phyloP scores from a whole-genome alignment of 1,140 invertebrate species.

The Euborellia annulipes region DNA sequence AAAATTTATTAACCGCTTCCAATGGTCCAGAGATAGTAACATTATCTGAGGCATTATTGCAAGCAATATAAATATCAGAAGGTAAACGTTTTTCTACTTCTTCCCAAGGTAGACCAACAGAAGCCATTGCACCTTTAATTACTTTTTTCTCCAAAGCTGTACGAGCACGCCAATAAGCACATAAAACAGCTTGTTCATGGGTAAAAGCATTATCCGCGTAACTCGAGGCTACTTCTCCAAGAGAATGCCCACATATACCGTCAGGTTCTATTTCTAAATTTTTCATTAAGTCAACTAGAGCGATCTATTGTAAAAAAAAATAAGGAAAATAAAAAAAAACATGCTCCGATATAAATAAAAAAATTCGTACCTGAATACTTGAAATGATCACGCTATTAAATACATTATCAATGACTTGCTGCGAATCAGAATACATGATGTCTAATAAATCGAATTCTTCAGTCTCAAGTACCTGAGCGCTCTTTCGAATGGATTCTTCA shows the following conservation, averaged over 20 bases:
- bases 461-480: too few relatives aligned
- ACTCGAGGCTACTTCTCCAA: slow-evolving; percentile 43
- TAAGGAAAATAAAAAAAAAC: too few relatives aligned
- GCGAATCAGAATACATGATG: too few relatives aligned
- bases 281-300: slow-evolving; percentile 34
- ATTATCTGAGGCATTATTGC: slow-evolving; percentile 70
- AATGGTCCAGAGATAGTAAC: slow-evolving; percentile 74
- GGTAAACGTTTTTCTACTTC: slow-evolving; percentile 42
- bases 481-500: slow-evolving; percentile 3
- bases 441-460: too few relatives aligned
- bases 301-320: too few relatives aligned
- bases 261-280: slow-evolving; percentile 34
- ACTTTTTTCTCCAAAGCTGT: slow-evolving; percentile 36
- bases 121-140: slow-evolving; percentile 29
- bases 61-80: slow-evolving; percentile 57
- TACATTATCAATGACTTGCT: too few relatives aligned
- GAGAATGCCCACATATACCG: slow-evolving; percentile 49
- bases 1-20: slow-evolving; percentile 49
- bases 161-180: slow-evolving; percentile 41
- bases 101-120: slow-evolving; percentile 31
- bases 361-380: too few relatives aligned
- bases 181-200: slow-evolving; percentile 39
- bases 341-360: too few relatives aligned
- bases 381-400: too few relatives aligned
- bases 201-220: slow-evolving; percentile 47